phyloP scores from a whole-genome alignment of 2,888 invertebrate genomes.

The Drosophila neonasuta region DNA sequence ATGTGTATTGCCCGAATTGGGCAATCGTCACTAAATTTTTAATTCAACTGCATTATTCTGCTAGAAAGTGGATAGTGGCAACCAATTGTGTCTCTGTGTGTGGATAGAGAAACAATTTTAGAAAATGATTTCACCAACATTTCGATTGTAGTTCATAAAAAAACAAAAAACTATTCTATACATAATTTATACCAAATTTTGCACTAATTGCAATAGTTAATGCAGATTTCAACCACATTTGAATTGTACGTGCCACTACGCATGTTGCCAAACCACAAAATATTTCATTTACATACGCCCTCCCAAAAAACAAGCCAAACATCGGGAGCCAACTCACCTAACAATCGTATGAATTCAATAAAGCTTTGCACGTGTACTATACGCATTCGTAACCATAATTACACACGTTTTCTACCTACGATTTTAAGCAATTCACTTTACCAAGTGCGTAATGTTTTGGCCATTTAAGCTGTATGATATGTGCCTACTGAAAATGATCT shows the following conservation, averaged over 20 bases:
- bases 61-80: constrained; percentile 16
- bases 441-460: no score
- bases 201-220: constrained; percentile 78
- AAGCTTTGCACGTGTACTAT: constrained; percentile 67
- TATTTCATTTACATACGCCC: constrained; percentile 72
- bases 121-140: constrained; percentile 55
- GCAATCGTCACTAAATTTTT: constrained; percentile 53
- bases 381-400: constrained; percentile 18
- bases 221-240: constrained; percentile 76
- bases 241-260: constrained; percentile 65
- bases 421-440: no score
- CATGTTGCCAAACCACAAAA: constrained; percentile 57
- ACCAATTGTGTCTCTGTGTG: neutral
- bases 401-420: neutral
- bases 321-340: constrained; percentile 50
- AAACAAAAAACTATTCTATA: constrained; percentile 75
- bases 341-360: constrained; percentile 73
- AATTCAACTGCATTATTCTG: constrained; percentile 71
- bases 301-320: constrained; percentile 48
- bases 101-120: constrained; percentile 45
- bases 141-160: constrained; percentile 55
- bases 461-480: no score
- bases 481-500: no score
- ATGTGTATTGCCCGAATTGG: neutral
- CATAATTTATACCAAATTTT: constrained; percentile 75